Percentiles rank a stretch among this genome's conserved stretches.
Conservation (phyloP, 2,113 vertebrate genomes). For the Physeter macrocephalus region DNA sequence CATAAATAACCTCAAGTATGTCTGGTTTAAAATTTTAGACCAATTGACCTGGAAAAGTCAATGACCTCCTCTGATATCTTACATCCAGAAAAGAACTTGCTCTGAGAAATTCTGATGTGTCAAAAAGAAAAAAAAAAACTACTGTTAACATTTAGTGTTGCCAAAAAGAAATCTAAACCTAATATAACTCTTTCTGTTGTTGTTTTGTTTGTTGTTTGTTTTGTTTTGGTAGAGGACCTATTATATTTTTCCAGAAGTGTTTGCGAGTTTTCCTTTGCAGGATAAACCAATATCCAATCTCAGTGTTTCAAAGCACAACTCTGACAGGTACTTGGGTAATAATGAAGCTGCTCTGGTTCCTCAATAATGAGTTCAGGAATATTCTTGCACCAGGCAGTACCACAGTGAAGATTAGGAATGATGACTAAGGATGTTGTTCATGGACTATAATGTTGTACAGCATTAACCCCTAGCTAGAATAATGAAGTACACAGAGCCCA, state of each 20-base stretch:
- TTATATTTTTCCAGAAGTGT: background rate
- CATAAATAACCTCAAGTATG: background rate
- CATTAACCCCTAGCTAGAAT: background rate
- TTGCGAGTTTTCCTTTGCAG: background rate
- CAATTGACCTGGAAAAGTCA: background rate
- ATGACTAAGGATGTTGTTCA: background rate
- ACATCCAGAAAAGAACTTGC: background rate
- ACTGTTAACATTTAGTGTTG: background rate
- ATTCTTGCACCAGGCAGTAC: background rate
- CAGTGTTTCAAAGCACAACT: background rate
- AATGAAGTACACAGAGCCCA: background rate
- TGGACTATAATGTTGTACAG: background rate
- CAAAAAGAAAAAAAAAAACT: background rate
- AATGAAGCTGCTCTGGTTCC: background rate
- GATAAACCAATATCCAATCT: background rate
- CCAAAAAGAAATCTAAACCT: background rate
- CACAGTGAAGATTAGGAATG: background rate
- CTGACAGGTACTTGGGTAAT: background rate
- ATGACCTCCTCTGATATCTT: background rate
- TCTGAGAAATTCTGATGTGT: background rate
- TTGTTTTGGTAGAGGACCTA: background rate
- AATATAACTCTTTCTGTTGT: background rate
- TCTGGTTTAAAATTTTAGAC: background rate
- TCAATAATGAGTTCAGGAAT: background rate
- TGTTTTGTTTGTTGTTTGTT: background rate